Evolutionary conservation across 2,797 vertebrate genomes (phyloP).

Genomic region (Sebastes variabilis): DNA sequence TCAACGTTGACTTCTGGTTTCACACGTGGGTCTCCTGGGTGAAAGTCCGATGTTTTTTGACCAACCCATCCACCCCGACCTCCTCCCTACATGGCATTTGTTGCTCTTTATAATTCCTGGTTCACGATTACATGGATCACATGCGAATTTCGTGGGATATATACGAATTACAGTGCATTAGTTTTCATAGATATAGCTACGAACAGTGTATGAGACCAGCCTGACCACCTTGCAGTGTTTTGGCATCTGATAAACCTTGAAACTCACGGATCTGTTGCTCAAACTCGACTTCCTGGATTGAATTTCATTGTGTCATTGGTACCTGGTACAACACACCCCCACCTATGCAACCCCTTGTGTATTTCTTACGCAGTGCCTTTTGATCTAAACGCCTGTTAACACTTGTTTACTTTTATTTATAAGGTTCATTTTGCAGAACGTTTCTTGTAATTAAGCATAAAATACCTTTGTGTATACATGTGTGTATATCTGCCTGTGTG

Average conservation of each 20-base stretch:
- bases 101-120: no score
- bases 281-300: neutral
- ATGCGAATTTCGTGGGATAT: no score
- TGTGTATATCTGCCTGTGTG: neutral
- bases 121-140: no score
- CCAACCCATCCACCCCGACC: no score
- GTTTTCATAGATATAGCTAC: no score
- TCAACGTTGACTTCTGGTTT: no score
- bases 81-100: no score
- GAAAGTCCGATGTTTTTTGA: no score
- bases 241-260: neutral
- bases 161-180: no score
- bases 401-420: neutral
- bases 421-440: neutral
- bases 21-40: no score
- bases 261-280: neutral
- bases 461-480: neutral
- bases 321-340: neutral
- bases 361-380: neutral
- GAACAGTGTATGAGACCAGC: no score
- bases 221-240: neutral
- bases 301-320: neutral
- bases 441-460: neutral
- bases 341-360: neutral
- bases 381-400: neutral